Evolutionary conservation across 2,113 vertebrate genomes (phyloP).

Genomic region (Bothrops jararaca): DNA sequence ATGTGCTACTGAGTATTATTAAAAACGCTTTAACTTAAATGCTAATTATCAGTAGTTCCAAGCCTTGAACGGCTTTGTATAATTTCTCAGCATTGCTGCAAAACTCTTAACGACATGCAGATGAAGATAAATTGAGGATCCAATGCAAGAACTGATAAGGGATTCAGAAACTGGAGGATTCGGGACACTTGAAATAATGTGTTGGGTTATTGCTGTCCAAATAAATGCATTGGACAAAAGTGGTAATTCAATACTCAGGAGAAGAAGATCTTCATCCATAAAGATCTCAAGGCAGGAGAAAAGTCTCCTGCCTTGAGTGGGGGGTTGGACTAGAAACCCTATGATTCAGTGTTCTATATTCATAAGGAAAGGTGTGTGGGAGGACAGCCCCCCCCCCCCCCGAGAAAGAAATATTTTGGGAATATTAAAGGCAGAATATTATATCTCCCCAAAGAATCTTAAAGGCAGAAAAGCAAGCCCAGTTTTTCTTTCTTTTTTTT

Average conservation of each 20-base stretch:
- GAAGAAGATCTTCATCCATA: not conserved
- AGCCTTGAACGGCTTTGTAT: conserved; percentile 45
- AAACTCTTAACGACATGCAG: conserved; percentile 43
- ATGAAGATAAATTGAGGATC: conserved; percentile 44
- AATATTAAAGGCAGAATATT: too few species aligned
- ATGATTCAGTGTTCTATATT: too few species aligned
- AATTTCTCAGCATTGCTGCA: conserved; percentile 47
- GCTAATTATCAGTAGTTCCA: conserved; percentile 11
- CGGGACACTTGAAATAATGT: not conserved
- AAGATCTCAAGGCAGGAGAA: not conserved
- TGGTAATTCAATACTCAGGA: not conserved
- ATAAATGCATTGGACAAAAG: not conserved
- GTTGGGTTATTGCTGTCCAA: too few species aligned
- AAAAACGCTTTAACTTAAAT: conserved; percentile 41
- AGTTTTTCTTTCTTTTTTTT: too few species aligned
- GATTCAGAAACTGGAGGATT: conserved; percentile 28
- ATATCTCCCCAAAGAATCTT: too few species aligned
- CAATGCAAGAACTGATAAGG: conserved; percentile 41
- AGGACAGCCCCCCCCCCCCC: too few species aligned
- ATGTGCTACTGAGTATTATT: conserved; percentile 16
- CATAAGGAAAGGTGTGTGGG: too few species aligned
- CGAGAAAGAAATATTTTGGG: too few species aligned
- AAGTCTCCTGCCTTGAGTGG: too few species aligned
- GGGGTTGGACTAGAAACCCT: too few species aligned
- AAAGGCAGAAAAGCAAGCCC: too few species aligned